Evolutionary conservation across 1,140 invertebrate genomes (phyloP).

Genomic region (Vollenhovia emeryi): DNA sequence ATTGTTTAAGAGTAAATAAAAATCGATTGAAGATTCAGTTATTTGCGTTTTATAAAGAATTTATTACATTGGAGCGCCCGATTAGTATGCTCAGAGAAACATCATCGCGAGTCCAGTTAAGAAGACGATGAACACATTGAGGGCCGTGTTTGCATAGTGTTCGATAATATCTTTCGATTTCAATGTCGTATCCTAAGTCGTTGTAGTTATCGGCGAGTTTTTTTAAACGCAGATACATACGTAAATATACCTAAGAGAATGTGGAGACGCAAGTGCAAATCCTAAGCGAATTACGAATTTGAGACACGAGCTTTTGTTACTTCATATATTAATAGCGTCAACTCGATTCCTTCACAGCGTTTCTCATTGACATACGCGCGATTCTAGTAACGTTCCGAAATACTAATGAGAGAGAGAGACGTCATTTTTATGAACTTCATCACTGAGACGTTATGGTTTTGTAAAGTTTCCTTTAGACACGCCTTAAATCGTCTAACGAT

Average conservation of each 20-base stretch:
- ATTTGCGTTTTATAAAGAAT: neutral
- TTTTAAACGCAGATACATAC: constrained; percentile 40
- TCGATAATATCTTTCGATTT: constrained; percentile 48
- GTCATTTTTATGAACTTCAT: constrained; percentile 49
- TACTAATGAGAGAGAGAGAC: constrained; percentile 9
- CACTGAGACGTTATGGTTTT: constrained; percentile 21
- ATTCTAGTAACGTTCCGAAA: constrained; percentile 9
- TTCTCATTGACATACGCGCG: constrained; percentile 15
- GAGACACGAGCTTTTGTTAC: constrained; percentile 42
- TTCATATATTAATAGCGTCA: constrained; percentile 27
- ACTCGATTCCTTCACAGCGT: constrained; percentile 34
- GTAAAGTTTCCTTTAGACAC: constrained; percentile 34
- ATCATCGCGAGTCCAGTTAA: neutral
- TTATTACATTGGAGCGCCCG: neutral
- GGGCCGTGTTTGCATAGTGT: constrained; percentile 38
- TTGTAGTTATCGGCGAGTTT: constrained; percentile 39
- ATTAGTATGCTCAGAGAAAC: constrained; percentile 15
- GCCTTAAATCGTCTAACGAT: constrained; percentile 49
- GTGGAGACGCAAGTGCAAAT: neutral
- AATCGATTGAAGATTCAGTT: neutral
- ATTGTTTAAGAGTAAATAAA: neutral
- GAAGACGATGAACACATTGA: neutral
- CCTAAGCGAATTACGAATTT: constrained; percentile 4
- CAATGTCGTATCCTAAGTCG: constrained; percentile 32
- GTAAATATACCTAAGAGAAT: constrained; percentile 27